phyloP scores from a whole-genome alignment of 2,113 vertebrate genomes.

The Triplophysa dalaica region DNA sequence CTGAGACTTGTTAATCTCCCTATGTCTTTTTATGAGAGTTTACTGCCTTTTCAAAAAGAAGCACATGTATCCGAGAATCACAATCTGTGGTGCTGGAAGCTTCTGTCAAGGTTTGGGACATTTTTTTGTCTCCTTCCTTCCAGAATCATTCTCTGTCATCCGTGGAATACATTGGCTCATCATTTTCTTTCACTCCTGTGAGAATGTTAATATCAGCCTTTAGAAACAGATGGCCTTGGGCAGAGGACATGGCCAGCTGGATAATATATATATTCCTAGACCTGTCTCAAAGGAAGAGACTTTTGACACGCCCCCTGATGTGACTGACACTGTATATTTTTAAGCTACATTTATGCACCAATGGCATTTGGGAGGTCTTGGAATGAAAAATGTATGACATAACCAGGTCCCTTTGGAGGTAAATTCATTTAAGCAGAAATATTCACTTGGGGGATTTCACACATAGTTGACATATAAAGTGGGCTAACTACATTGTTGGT shows the following conservation, averaged over 20 bases:
- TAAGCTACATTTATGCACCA: background rate
- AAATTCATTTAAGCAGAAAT: constrained; percentile 13
- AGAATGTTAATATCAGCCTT: constrained; percentile 10
- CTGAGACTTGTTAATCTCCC: background rate
- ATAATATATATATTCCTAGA: constrained; percentile 23
- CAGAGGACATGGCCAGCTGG: constrained; percentile 5
- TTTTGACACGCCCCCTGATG: constrained; percentile 10
- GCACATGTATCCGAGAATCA: background rate
- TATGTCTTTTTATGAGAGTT: background rate
- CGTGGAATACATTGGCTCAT: no score
- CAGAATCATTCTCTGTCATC: background rate
- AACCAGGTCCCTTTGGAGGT: background rate
- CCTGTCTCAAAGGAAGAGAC: constrained; percentile 1
- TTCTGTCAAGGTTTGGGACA: background rate
- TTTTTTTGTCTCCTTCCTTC: background rate
- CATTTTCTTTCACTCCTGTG: background rate
- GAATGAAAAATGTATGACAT: background rate
- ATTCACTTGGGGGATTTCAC: constrained; percentile 14
- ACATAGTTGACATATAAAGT: background rate
- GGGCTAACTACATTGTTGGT: background rate
- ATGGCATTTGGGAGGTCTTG: background rate
- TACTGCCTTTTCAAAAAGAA: background rate
- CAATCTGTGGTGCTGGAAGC: background rate
- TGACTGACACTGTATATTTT: constrained; percentile 18
- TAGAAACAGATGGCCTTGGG: background rate